phyloP scores from a whole-genome alignment of 1,140 invertebrate species.

The Bombus breviceps region DNA sequence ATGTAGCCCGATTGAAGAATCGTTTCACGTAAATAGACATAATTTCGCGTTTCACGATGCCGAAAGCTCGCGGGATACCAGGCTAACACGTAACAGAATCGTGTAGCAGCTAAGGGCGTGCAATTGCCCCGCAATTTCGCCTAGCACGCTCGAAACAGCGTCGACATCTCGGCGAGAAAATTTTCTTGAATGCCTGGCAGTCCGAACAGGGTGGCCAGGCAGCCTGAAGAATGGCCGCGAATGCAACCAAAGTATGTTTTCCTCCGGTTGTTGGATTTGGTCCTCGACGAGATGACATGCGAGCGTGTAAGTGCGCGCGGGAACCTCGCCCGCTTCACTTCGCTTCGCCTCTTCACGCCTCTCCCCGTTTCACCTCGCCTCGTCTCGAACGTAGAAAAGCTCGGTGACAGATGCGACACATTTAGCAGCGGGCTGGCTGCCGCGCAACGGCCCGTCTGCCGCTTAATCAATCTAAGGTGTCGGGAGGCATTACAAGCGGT shows the following conservation, averaged over 20 bases:
- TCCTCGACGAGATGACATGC: too few relatives aligned
- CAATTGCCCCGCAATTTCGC: constrained; percentile 18
- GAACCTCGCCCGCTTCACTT: too few relatives aligned
- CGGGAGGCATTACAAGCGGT: constrained; percentile 60
- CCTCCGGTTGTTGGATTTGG: too few relatives aligned
- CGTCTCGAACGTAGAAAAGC: constrained; percentile 69
- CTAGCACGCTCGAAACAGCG: neutral
- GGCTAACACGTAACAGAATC: neutral
- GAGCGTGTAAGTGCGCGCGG: too few relatives aligned
- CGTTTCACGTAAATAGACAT: neutral
- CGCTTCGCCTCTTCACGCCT: too few relatives aligned
- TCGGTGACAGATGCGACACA: constrained; percentile 77
- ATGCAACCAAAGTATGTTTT: constrained; percentile 44
- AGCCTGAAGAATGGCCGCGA: constrained; percentile 56
- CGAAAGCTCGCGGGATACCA: neutral
- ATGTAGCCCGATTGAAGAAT: too few relatives aligned
- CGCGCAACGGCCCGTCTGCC: constrained; percentile 55
- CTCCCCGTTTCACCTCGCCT: neutral
- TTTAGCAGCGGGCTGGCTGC: constrained; percentile 72
- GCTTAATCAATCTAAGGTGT: constrained; percentile 77
- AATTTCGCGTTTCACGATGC: neutral
- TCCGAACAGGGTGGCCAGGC: constrained; percentile 9
- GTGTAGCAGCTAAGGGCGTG: too few relatives aligned
- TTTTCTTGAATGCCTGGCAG: constrained; percentile 40
- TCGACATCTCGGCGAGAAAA: constrained; percentile 4